Evolutionary conservation across 2,113 vertebrate species (phyloP), one percentile per base, ranked within the genome.

Genomic region (Fukomys damarensis): DNA sequence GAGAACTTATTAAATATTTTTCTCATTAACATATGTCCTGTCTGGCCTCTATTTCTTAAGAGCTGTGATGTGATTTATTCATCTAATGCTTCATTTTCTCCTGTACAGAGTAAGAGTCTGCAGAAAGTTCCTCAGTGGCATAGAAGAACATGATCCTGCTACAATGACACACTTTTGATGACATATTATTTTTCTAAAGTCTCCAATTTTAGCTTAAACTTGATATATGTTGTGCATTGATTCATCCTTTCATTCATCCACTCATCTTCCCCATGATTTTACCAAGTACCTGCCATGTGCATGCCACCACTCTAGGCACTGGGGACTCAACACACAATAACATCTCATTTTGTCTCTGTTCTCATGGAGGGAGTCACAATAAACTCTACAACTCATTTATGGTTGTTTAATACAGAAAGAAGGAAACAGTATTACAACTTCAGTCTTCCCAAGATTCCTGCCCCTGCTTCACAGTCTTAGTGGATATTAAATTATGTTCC

Each of bases 191-290:
- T 96, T 14, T 46, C 41, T 52, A 10, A 83, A 94, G 41, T 77
- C 28, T 93, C 66, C 83, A 84, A 16, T 81, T 88, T 93, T 80
- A 79, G 26, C 61, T 86, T 95, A 89, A 94, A 70, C n/a, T 76
- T 87, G 11, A 49, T 26, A 83, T 35, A 70, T 4, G 5, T 22
- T 20, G 22, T 91, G 11, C 3, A n/a, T 58, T 59, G 59, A 59
- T 68, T 52, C 12, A 12, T 74, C 43, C 41, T 24, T 74, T 26
- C 10, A 28, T 58, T 59, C n/a, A n/a, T 11, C 56, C 13, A 12
- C 14, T 8, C 56, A 56, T 26, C 1, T 26, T 41, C 30, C 68
- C 17, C 22, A 85, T 9, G 38, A 26, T 86, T 86, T 77, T 85
- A 76, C 6, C 24, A 38, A 92, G 24, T 82, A 16, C 17, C 38